Evolutionary conservation across 2,113 vertebrate genomes (phyloP), one percentile per base, ranked within the genome.

Genomic region (Eidolon helvum): DNA sequence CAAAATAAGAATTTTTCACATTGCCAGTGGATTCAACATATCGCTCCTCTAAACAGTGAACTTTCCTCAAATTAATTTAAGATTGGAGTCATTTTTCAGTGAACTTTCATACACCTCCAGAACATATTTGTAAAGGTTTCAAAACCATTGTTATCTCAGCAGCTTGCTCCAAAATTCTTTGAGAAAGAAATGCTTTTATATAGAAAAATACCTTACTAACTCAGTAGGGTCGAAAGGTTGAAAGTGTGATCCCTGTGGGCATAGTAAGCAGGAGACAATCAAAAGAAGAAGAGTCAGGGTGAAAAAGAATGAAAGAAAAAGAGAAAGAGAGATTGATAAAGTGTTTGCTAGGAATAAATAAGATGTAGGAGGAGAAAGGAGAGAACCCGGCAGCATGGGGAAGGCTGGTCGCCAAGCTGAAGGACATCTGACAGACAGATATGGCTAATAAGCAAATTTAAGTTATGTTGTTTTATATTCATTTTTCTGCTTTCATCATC

Each of bases 121-220:
- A 78, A 82, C 26, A 77, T 79, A 87, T 91, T 86, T 94, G 38
- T 85, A 72, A 80, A 80, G 53, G 14, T 95, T 88, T 95, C 28
- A 95, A 93, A 91, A 89, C 83, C 75, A 72, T 78, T 88, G 74
- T 66, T 91, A 68, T 83, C 72, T 91, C 87, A 93, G 68, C 35
- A 63, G 28, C 90, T 75, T 68, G 71, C 66, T 93, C 50, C 35
- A 78, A 80, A 38, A 80, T 80, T 74, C 43, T 8, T 65, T 24
- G 57, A 71, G 66, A 88, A 80, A 35, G 55, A 91, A 63, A 28
- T 83, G 59, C 55, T 85, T 83, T 91, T 79, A 69, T 74, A 72
- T 10, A 69, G 77, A 80, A 94, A 92, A 69, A 79, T 43, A 55
- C 26, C 66, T 94, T 72, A 87, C 19, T 43, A 79, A 75, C n/a